These are phyloP conservation scores for Melinaea marsaeus DNA, from an alignment of 2,888 invertebrate species.

Conservation along the genomic window DNA sequence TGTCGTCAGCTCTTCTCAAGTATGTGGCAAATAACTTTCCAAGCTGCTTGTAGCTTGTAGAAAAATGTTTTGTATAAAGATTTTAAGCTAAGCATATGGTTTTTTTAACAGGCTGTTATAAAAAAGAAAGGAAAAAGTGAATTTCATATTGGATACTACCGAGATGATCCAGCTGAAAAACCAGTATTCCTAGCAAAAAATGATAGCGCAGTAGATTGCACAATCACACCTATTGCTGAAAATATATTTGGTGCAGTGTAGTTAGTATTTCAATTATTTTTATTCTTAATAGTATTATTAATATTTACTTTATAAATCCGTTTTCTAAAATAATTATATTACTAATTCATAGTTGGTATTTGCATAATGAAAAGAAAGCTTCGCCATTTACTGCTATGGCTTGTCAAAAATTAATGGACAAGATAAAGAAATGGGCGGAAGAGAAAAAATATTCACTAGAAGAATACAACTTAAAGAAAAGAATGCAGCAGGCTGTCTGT, in stretches of 20 bases:
- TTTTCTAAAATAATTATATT: background rate
- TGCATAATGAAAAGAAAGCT: slow-evolving; percentile 75
- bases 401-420: slow-evolving; percentile 78
- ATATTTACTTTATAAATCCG: background rate
- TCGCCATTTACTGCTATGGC: slow-evolving; percentile 81
- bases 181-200: slow-evolving; percentile 89
- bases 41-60: too few relatives aligned
- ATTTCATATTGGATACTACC: slow-evolving; percentile 93
- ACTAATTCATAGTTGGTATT: slow-evolving; percentile 55
- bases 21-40: too few relatives aligned
- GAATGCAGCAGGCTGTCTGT: slow-evolving; percentile 80
- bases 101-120: slow-evolving; percentile 80
- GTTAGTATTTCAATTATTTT: slow-evolving; percentile 68
- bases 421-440: slow-evolving; percentile 80
- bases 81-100: background rate
- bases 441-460: slow-evolving; percentile 78
- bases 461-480: slow-evolving; percentile 76
- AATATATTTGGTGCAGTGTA: slow-evolving; percentile 89
- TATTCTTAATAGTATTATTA: background rate
- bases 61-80: too few relatives aligned
- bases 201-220: slow-evolving; percentile 81
- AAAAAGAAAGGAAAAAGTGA: slow-evolving; percentile 83
- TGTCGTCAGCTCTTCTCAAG: too few relatives aligned
- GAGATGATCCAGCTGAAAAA: slow-evolving; percentile 86
- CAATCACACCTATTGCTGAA: slow-evolving; percentile 83